Conservation (phyloP, 2,797 vertebrate genomes). For the Eupleurogrammus muticus region DNA sequence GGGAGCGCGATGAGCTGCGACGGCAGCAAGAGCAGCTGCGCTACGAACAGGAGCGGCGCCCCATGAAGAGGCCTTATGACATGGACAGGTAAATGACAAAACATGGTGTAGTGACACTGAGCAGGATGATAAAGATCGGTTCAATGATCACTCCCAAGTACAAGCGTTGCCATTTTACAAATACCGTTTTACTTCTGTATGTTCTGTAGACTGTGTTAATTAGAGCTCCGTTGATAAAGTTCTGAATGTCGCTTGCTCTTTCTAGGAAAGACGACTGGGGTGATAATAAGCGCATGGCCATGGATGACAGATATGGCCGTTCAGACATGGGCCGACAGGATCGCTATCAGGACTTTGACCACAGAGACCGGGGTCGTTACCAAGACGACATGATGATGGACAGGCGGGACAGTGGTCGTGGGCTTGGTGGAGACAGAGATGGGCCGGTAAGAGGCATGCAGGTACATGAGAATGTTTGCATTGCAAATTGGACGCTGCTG, state of each 20-base stretch:
- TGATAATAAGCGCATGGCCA: constrained; percentile 90
- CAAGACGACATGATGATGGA: constrained; percentile 87
- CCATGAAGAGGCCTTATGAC: constrained; percentile 89
- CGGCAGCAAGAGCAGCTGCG: constrained; percentile 95
- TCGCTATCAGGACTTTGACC: constrained; percentile 93
- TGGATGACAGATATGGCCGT: constrained; percentile 89
- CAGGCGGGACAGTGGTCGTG: constrained; percentile 88
- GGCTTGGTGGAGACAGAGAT: constrained; percentile 85
- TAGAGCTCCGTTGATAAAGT: neutral
- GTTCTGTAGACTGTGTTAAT: neutral
- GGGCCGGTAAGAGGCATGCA: constrained; percentile 81
- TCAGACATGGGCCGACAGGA: constrained; percentile 90
- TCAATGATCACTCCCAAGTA: neutral
- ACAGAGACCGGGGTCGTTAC: constrained; percentile 91
- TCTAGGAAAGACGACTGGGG: constrained; percentile 92
- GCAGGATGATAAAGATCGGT: neutral
- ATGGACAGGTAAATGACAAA: constrained; percentile 85
- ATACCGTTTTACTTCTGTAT: neutral
- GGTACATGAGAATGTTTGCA: neutral
- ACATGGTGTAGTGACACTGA: fast-evolving
- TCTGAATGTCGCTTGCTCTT: neutral
- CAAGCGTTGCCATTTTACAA: neutral
- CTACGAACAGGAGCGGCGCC: constrained; percentile 90
- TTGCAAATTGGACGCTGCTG: fast-evolving
- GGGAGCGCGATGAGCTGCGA: constrained; percentile 93